Base-by-base conservation (phyloP, 2,888 invertebrate species). In the Parnassius mnemosyne region DNA sequence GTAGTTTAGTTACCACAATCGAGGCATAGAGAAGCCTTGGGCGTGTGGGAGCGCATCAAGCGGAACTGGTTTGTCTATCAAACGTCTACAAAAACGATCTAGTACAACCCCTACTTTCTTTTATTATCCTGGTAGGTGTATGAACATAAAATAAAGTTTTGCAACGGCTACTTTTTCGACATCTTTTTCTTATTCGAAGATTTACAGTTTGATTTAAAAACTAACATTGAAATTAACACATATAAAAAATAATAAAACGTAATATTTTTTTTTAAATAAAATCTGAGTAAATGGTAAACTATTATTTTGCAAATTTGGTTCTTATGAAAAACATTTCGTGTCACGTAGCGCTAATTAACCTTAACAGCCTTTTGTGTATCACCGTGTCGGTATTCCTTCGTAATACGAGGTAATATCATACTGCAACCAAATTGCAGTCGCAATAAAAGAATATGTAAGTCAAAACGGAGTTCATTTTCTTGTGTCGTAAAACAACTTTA, bases 11-110 rank as follows among this genome's bases (percentile, higher is more conserved):
- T 81, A 85, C 84, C 85, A 77, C 85, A 89, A 81, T 78, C 74
- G 78, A 76, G 67, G 76, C 71, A 74, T 78, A 80, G 81, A 80
- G 81, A 89, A 89, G 85, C 89, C 88, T 74, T 79, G 72, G 66
- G 81, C 80, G 89, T 89, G 90, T 89, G 90, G 87, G 89, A 89
- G 83, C 81, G 76, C 74, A 73, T 74, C 76, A 74, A 75, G 76
- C 78, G 73, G 74, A 84, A 87, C 86, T 75, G 84, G 89, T 89
- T 89, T 81, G 76, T 80, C 85, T 87, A 86, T 83, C 75, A 70
- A 64, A 66, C 66, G 67, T 66, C 66, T 66, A 71, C 68, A 67
- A 68, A 67, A 72, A 73, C 72, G 75, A 72, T 69, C 70, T 66
- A 68, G 72, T 75, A 69, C 71, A 34, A 5, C 34, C 34, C 69